phyloP scores from a whole-genome alignment of 2,113 vertebrate genomes.

The Dendropsophus ebraccatus region DNA sequence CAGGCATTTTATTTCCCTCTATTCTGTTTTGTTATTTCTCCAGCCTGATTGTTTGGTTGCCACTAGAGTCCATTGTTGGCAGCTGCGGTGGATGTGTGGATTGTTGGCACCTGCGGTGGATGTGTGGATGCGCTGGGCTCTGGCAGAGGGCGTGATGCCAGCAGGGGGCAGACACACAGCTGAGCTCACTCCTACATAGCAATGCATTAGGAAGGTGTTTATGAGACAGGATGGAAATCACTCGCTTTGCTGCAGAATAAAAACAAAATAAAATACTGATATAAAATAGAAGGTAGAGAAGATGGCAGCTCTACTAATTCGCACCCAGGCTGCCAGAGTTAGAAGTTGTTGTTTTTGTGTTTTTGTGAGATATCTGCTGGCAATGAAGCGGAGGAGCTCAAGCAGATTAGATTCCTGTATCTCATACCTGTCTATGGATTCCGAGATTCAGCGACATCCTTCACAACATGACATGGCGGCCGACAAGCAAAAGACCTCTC shows the following conservation, averaged over 20 bases:
- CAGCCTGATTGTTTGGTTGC: constrained; percentile 23
- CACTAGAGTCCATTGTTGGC: constrained; percentile 33
- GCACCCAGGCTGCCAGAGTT: not conserved
- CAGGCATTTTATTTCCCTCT: not conserved
- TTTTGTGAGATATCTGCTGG: not conserved
- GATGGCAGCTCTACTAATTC: not conserved
- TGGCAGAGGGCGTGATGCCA: constrained; percentile 23
- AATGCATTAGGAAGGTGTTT: constrained; percentile 28
- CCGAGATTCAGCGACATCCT: not conserved
- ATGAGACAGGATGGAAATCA: constrained; percentile 11
- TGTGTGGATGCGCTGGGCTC: constrained; percentile 2
- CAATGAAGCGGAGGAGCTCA: not conserved
- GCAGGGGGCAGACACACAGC: constrained; percentile 24
- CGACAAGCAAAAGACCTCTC: not conserved
- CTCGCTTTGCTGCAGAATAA: too few species aligned
- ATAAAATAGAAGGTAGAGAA: not conserved
- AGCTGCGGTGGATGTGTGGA: constrained; percentile 16
- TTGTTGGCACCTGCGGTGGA: constrained; percentile 32
- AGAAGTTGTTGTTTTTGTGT: not conserved
- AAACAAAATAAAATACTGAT: not conserved
- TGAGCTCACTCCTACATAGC: constrained; percentile 8
- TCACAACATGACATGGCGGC: not conserved
- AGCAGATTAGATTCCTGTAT: not conserved
- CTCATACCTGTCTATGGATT: not conserved
- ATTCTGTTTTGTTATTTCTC: constrained; percentile 15